phyloP scores from a whole-genome alignment of 2,888 invertebrate genomes.

The Incurvaria masculella region DNA sequence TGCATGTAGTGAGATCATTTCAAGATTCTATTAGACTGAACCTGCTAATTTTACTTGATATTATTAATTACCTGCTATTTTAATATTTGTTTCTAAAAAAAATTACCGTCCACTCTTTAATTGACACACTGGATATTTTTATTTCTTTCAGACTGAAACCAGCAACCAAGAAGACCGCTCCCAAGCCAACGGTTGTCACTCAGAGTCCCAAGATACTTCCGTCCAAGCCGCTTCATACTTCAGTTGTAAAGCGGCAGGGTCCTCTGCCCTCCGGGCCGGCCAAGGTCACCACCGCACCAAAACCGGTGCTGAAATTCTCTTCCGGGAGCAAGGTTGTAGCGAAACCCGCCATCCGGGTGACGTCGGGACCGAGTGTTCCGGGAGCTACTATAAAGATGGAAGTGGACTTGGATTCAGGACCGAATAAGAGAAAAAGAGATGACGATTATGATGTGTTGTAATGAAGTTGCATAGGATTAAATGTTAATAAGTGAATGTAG shows the following conservation, averaged over 20 bases:
- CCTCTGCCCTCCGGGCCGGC: constrained; percentile 57
- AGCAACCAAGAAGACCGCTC: constrained; percentile 45
- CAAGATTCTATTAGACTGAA: too few species aligned
- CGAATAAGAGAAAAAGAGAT: constrained; percentile 63
- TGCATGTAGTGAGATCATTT: too few species aligned
- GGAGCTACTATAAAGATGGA: constrained; percentile 57
- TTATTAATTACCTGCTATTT: too few species aligned
- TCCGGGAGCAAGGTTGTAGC: constrained; percentile 51
- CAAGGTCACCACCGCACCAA: constrained; percentile 70
- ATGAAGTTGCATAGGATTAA: too few species aligned
- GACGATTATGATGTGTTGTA: constrained; percentile 61
- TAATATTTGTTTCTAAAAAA: too few species aligned
- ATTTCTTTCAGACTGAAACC: constrained; percentile 1
- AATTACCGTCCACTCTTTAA: too few species aligned
- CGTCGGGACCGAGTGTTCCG: constrained; percentile 31
- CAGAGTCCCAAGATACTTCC: constrained; percentile 40
- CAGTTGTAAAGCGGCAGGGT: constrained; percentile 51
- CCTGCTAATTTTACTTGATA: too few species aligned
- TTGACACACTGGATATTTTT: too few species aligned
- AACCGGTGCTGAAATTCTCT: constrained; percentile 72
- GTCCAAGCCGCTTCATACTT: constrained; percentile 51
- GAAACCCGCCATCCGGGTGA: constrained; percentile 45
- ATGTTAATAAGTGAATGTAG: too few species aligned
- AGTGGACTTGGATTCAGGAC: constrained; percentile 40
- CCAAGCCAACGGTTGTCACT: constrained; percentile 28